A percentile compares a stretch with the other conserved stretches of the same genome.
These are phyloP conservation scores for Diachasma alloeum DNA, from an alignment of 1,140 invertebrate genomes.

Conservation along the genomic window DNA sequence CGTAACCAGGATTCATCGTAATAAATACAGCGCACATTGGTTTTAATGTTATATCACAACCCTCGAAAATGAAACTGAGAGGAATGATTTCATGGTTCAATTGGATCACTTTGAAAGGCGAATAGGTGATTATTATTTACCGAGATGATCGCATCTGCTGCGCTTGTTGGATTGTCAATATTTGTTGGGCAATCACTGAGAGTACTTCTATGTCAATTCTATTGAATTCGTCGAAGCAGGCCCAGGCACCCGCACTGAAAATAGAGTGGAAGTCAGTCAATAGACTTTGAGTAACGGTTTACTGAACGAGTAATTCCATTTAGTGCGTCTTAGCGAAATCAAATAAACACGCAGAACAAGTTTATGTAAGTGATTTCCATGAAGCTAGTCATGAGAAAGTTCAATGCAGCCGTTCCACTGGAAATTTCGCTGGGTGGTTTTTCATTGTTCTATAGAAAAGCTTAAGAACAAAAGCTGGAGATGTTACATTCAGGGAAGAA, in stretches of 20 bases:
- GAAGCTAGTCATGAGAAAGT: too few relatives aligned
- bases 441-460: too few relatives aligned
- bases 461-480: too few relatives aligned
- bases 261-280: neutral
- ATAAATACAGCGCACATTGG: conserved; percentile 76
- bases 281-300: too few relatives aligned
- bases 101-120: neutral
- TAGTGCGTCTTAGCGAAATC: too few relatives aligned
- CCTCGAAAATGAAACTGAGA: conserved; percentile 72
- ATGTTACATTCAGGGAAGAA: too few relatives aligned
- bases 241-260: conserved; percentile 75
- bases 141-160: conserved; percentile 58
- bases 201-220: conserved; percentile 75
- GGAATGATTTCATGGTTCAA: neutral
- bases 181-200: conserved; percentile 71
- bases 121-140: conserved; percentile 35
- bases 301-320: too few relatives aligned
- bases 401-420: too few relatives aligned
- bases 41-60: conserved; percentile 69
- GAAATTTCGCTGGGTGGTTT: too few relatives aligned
- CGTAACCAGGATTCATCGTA: conserved; percentile 81
- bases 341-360: too few relatives aligned
- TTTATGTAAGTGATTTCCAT: too few relatives aligned
- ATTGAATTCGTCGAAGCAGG: conserved; percentile 83
- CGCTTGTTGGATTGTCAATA: conserved; percentile 71